phyloP scores from a whole-genome alignment of 1,140 invertebrate genomes.

The Temnothorax longispinosus region DNA sequence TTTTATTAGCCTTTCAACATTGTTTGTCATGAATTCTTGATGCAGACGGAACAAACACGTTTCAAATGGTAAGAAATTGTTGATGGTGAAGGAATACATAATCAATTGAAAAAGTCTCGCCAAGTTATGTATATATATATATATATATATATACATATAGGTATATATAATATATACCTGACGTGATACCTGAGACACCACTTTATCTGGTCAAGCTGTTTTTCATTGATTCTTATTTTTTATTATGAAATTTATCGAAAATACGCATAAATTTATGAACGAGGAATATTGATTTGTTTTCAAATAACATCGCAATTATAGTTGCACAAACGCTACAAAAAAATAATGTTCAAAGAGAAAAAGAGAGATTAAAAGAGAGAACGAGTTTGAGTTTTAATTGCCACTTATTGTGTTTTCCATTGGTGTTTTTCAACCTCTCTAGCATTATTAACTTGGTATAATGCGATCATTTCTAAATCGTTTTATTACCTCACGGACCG shows the following conservation, averaged over 20 bases:
- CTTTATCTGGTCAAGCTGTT: neutral
- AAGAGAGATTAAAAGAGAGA: neutral
- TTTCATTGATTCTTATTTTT: neutral
- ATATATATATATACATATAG: neutral
- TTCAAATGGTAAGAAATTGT: slow-evolving; percentile 28
- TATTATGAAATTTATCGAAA: neutral
- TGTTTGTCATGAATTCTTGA: slow-evolving; percentile 3
- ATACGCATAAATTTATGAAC: neutral
- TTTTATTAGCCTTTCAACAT: slow-evolving; percentile 15
- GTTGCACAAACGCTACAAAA: neutral
- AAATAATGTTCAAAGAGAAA: neutral
- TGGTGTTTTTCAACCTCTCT: neutral
- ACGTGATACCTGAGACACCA: neutral
- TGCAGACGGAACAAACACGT: neutral
- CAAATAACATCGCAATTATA: neutral
- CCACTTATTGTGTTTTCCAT: neutral
- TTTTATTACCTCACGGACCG: neutral
- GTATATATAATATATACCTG: neutral
- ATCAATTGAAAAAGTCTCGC: slow-evolving; percentile 4
- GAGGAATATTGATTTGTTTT: neutral
- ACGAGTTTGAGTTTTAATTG: neutral
- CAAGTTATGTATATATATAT: neutral
- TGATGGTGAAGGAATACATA: neutral
- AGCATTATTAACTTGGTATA: neutral
- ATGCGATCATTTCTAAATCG: neutral